Conservation (phyloP, 37 sponge, comb jelly and placozoan genomes). For the Crambe crambe region DNA sequence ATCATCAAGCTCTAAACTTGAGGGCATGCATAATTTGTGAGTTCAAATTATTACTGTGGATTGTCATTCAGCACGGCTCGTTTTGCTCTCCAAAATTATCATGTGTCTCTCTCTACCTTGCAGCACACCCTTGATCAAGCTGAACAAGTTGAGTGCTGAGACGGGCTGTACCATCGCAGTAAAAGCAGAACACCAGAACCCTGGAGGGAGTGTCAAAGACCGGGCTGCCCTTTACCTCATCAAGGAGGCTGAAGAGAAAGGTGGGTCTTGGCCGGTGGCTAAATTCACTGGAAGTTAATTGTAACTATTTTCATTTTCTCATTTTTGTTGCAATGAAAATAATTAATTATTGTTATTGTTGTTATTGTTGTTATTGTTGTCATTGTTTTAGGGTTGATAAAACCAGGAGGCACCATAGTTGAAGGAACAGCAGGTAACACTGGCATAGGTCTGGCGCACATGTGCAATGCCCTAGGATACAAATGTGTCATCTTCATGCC, state of each 20-base stretch:
- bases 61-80: no score
- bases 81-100: no score
- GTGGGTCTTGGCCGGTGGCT: conserved; percentile 33
- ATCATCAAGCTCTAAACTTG: no score
- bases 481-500: conserved; percentile 95
- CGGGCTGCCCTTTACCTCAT: conserved; percentile 87
- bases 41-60: no score
- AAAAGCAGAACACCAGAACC: conserved; percentile 84
- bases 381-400: conserved; percentile 33
- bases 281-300: no score
- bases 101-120: no score
- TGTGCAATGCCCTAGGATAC: conserved; percentile 86
- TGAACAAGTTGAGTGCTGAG: conserved; percentile 66
- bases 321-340: neutral
- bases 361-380: neutral
- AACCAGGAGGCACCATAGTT: conserved; percentile 83
- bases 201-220: conserved; percentile 91
- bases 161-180: conserved; percentile 66
- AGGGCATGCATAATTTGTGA: no score
- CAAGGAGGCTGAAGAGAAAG: conserved; percentile 82
- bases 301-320: no score
- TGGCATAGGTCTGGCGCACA: conserved; percentile 87
- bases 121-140: conserved; percentile 72
- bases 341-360: neutral
- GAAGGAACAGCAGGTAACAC: conserved; percentile 93